These are phyloP conservation scores for Megamerina dolium DNA, from an alignment of 2,888 invertebrate species.

Conservation along the genomic window DNA sequence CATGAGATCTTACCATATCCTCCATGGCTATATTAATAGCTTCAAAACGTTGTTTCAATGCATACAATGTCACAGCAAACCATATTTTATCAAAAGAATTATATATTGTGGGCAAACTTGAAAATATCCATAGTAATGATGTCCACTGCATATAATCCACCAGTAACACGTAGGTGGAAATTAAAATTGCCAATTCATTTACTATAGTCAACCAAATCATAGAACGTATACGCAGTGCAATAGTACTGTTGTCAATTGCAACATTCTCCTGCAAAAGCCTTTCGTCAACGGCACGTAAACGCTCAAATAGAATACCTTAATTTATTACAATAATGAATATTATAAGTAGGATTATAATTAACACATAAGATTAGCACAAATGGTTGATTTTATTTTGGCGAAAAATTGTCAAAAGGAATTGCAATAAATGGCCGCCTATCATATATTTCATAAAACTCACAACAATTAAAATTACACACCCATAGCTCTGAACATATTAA, in stretches of 20 bases:
- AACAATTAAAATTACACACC: too few relatives aligned
- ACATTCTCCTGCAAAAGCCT: conserved; percentile 39
- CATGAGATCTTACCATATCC: conserved; percentile 35
- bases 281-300: conserved; percentile 42
- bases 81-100: conserved; percentile 47
- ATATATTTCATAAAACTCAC: too few relatives aligned
- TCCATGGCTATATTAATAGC: conserved; percentile 27
- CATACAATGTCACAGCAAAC: conserved; percentile 43
- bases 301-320: conserved; percentile 35
- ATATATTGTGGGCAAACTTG: conserved; percentile 41
- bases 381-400: too few relatives aligned
- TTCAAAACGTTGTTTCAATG: conserved; percentile 41
- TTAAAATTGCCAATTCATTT: conserved; percentile 35
- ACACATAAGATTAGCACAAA: too few relatives aligned
- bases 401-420: too few relatives aligned
- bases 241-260: conserved; percentile 30
- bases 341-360: too few relatives aligned
- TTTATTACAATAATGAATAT: too few relatives aligned
- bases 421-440: too few relatives aligned
- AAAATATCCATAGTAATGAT: conserved; percentile 39
- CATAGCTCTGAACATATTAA: too few relatives aligned
- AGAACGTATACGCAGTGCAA: conserved; percentile 32
- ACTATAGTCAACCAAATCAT: conserved; percentile 34
- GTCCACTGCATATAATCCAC: conserved; percentile 34
- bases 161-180: conserved; percentile 34